Conservation (phyloP, 1,140 invertebrate species). For the Drosophila nebulosa region DNA sequence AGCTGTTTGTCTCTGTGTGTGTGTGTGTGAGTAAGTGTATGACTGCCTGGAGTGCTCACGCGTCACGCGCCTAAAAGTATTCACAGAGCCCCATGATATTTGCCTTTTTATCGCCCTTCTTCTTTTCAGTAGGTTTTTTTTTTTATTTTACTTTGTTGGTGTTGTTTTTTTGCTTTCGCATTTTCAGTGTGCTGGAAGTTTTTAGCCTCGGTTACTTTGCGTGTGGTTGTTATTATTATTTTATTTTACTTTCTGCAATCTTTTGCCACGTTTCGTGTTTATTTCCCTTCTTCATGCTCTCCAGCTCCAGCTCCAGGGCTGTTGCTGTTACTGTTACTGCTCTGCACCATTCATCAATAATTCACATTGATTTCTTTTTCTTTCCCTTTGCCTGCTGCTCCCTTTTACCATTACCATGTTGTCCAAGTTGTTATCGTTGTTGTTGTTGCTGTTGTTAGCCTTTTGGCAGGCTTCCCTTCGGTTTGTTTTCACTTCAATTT, state of each 20-base stretch:
- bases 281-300: slow-evolving; percentile 34
- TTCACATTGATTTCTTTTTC: slow-evolving; percentile 71
- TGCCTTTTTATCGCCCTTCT: slow-evolving; percentile 60
- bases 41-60: slow-evolving; percentile 40
- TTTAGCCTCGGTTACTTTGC: slow-evolving; percentile 17
- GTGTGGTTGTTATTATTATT: slow-evolving; percentile 64
- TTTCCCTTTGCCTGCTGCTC: neutral
- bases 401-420: slow-evolving; percentile 33
- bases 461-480: slow-evolving; percentile 17
- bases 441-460: slow-evolving; percentile 25
- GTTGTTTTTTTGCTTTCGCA: slow-evolving; percentile 2
- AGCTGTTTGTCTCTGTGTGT: neutral
- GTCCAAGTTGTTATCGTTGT: slow-evolving; percentile 30
- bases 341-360: slow-evolving; percentile 75
- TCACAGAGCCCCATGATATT: slow-evolving; percentile 64
- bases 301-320: neutral
- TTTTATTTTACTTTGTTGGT: neutral
- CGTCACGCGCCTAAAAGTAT: slow-evolving; percentile 68
- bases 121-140: slow-evolving; percentile 8
- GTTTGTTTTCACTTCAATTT: slow-evolving; percentile 33
- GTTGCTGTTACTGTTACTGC: slow-evolving; percentile 6
- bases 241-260: slow-evolving; percentile 50
- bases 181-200: slow-evolving; percentile 22
- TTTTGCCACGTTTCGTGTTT: slow-evolving; percentile 62
- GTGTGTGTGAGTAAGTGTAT: neutral